Base-by-base conservation (phyloP, 2,888 invertebrate genomes). In the Masnerella sp. region DNA sequence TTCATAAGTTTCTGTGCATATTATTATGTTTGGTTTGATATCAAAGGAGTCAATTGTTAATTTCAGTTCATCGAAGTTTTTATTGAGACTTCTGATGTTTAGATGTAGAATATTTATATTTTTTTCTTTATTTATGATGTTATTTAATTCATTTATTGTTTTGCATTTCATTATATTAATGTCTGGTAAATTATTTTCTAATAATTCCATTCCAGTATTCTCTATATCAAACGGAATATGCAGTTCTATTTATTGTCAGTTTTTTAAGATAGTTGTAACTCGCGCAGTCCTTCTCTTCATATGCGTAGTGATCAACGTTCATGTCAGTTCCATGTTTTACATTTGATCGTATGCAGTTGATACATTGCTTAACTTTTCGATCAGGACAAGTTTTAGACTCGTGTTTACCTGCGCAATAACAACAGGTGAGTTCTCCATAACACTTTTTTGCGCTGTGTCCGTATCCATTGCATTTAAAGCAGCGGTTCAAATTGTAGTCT, bases 1-100 rank as follows among this genome's bases (percentile, higher is more conserved):
- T 17, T 58, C 28, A 20, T 25, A 43, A 11, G 58, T 58, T 58
- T 58, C 58, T 5, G 58, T 58, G n/a, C 42, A 58, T 9, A 58
- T 25, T 2, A 58, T 45, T 12, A 58, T 34, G 14, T 58, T 45
- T 5, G 58, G 58, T 12, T 12, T 43, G 5, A 11, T 32, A 5
- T 8, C 12, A 25, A 58, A 42, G 5, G 42, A 4, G 3, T 14
- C 14, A 12, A 42, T 32, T 7, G 3, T 2, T 5, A 58, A 11
- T 18, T 14, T 25, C n/a, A 58, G 15, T 11, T 58, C 32, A n/a
- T 49, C 49, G n/a, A 17, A 34, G 11, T 49, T 12, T 32, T 49
- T 49, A 14, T 32, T 49, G 12, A 58, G 5, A 45, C 45, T 36
- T 47, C 45, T 59, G 7, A 54, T 54, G 15, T 54, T 54, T 14